phyloP scores from a whole-genome alignment of 2,888 invertebrate species.

The Mesopsocus fuscifrons region DNA sequence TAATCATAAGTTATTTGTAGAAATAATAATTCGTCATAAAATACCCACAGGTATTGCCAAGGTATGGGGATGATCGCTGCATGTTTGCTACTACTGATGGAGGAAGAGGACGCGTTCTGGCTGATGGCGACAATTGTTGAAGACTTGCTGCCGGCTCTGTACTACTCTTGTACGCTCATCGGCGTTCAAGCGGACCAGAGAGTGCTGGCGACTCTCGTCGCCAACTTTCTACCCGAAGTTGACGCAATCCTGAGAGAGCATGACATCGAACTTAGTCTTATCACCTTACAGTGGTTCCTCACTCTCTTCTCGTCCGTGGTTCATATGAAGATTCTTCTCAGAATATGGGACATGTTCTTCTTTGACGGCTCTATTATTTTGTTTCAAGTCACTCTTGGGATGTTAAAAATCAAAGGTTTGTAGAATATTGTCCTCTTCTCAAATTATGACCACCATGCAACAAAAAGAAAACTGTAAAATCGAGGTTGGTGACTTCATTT shows the following conservation, averaged over 20 bases:
- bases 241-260: slow-evolving; percentile 83
- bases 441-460: too few relatives aligned
- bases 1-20: too few relatives aligned
- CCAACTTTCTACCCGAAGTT: slow-evolving; percentile 73
- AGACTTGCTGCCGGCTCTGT: slow-evolving; percentile 90
- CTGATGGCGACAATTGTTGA: slow-evolving; percentile 98
- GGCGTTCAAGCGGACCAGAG: slow-evolving; percentile 90
- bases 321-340: slow-evolving; percentile 79
- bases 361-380: slow-evolving; percentile 87
- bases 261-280: slow-evolving; percentile 86
- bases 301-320: slow-evolving; percentile 93
- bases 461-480: too few relatives aligned
- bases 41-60: slow-evolving; percentile 59
- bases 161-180: slow-evolving; percentile 85
- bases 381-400: slow-evolving; percentile 85
- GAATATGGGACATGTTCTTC: slow-evolving; percentile 96
- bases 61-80: slow-evolving; percentile 86
- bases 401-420: slow-evolving; percentile 60
- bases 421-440: slow-evolving; percentile 5
- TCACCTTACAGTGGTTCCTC: slow-evolving; percentile 94
- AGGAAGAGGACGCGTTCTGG: slow-evolving; percentile 99
- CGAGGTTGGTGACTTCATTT: too few relatives aligned
- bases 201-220: slow-evolving; percentile 80
- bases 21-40: too few relatives aligned
- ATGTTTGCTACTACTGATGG: slow-evolving; percentile 76